Evolutionary conservation across 2,888 invertebrate genomes (phyloP).

Genomic region (Trachelus stipa): DNA sequence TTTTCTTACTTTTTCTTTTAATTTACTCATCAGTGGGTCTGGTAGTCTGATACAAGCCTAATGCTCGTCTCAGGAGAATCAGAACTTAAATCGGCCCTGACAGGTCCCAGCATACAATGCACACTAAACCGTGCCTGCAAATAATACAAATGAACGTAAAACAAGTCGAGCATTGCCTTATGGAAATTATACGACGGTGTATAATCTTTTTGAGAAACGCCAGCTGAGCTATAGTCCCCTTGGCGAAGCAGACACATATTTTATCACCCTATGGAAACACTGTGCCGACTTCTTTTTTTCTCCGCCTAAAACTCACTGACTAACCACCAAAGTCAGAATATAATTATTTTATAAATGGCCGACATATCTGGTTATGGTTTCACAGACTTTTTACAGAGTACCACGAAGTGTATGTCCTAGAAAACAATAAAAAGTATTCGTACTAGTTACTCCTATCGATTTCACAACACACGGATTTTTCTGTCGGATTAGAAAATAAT

Average conservation of each 20-base stretch:
- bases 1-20: neutral
- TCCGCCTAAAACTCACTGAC: neutral
- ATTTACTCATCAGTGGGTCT: neutral
- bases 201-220: neutral
- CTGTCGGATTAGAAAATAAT: neutral
- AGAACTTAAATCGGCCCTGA: neutral
- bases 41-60: neutral
- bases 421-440: neutral
- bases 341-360: neutral
- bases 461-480: neutral
- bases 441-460: neutral
- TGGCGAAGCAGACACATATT: neutral
- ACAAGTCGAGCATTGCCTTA: neutral
- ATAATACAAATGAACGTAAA: conserved; percentile 2
- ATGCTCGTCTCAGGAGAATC: neutral
- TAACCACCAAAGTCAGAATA: neutral
- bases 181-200: conserved; percentile 3
- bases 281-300: neutral
- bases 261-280: neutral
- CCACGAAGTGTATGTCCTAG: neutral
- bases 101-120: conserved; percentile 1
- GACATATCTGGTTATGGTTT: neutral
- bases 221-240: conserved; percentile 1
- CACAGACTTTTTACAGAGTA: neutral
- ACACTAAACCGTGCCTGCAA: neutral